These are phyloP conservation scores for Drosophila sp. DNA, from an alignment of 1,140 invertebrate species.

Conservation along the genomic window DNA sequence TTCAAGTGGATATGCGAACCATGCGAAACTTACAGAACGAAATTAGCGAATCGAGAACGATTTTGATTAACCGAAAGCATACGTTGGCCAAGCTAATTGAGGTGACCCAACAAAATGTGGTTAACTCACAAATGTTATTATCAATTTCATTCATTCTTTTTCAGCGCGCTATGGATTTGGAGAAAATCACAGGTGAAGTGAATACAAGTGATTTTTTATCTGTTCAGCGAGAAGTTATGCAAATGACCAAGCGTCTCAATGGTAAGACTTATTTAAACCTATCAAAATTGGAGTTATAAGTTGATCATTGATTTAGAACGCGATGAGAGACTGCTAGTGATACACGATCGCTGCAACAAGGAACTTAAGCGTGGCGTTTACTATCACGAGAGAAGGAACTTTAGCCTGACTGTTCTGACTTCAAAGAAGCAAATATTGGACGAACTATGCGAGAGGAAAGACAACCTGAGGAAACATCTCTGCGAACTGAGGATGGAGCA, in stretches of 20 bases:
- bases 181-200: constrained; percentile 37
- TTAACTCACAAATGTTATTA: neutral
- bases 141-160: neutral
- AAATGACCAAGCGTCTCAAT: constrained; percentile 18
- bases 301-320: neutral
- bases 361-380: neutral
- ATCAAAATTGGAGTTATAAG: neutral
- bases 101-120: constrained; percentile 16
- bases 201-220: constrained; percentile 41
- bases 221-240: constrained; percentile 24
- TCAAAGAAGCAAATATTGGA: neutral
- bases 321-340: neutral
- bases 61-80: constrained; percentile 33
- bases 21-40: constrained; percentile 38
- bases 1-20: constrained; percentile 23
- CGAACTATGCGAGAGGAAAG: neutral
- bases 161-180: constrained; percentile 35
- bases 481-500: constrained; percentile 21
- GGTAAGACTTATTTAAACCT: constrained; percentile 9
- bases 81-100: constrained; percentile 34
- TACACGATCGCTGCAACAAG: neutral
- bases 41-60: constrained; percentile 33
- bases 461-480: neutral
- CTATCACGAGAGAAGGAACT: neutral
- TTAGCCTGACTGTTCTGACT: neutral